Evolutionary conservation across 2,888 invertebrate genomes (phyloP).

Genomic region (Thecophora atra): DNA sequence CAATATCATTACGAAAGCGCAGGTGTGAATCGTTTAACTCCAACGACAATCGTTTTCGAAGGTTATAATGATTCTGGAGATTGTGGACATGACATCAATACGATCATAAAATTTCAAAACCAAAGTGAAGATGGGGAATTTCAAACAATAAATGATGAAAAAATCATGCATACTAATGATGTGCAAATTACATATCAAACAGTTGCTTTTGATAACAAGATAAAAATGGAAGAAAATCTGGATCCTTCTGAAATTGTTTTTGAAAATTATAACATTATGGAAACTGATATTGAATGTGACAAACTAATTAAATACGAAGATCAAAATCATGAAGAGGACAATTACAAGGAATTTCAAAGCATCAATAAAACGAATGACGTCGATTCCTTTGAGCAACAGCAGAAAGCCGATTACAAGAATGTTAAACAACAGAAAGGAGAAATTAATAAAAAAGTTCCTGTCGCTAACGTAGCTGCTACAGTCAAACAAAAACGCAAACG

Average conservation of each 20-base stretch:
- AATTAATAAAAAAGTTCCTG: slow-evolving; percentile 46
- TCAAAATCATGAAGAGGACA: slow-evolving; percentile 48
- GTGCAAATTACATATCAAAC: slow-evolving; percentile 10
- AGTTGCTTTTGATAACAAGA: background rate
- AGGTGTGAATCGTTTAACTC: slow-evolving; percentile 55
- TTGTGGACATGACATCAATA: slow-evolving; percentile 50
- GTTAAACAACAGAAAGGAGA: slow-evolving; percentile 47
- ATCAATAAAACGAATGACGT: slow-evolving; percentile 45
- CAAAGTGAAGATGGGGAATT: slow-evolving; percentile 20
- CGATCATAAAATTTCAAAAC: slow-evolving; percentile 56
- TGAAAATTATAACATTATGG: slow-evolving; percentile 24
- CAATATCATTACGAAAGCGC: slow-evolving; percentile 61
- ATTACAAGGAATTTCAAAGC: slow-evolving; percentile 58
- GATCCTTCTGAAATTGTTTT: slow-evolving; percentile 14
- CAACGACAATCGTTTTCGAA: slow-evolving; percentile 59
- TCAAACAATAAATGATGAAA: slow-evolving; percentile 19
- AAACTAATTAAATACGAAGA: slow-evolving; percentile 49
- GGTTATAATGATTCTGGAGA: slow-evolving; percentile 55
- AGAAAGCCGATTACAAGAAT: slow-evolving; percentile 51
- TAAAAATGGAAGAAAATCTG: background rate
- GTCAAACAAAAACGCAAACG: slow-evolving; percentile 62
- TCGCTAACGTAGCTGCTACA: slow-evolving; percentile 43
- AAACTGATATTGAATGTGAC: slow-evolving; percentile 30
- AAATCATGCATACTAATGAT: slow-evolving; percentile 7
- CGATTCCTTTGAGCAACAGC: slow-evolving; percentile 44